These are phyloP conservation scores for Simalia tracyae DNA, from an alignment of 2,797 vertebrate species.

Conservation along the genomic window DNA sequence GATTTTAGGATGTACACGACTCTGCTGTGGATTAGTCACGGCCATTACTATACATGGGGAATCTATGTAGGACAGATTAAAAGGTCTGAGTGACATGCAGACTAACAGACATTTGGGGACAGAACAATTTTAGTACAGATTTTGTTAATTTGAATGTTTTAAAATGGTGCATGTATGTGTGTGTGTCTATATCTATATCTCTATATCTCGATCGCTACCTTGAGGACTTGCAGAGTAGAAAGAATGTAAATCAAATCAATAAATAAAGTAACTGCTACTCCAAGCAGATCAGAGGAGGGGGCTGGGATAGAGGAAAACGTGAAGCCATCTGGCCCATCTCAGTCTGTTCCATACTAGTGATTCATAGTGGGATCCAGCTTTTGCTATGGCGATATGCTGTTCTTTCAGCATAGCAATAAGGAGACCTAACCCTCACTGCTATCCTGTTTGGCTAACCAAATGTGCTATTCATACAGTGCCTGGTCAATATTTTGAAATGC, in stretches of 20 bases:
- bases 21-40: neutral
- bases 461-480: neutral
- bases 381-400: too few species aligned
- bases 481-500: neutral
- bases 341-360: too few species aligned
- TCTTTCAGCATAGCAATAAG: too few species aligned
- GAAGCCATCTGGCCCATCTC: too few species aligned
- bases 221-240: neutral
- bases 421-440: neutral
- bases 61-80: neutral
- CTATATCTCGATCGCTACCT: neutral
- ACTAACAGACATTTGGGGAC: neutral
- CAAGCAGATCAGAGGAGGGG: too few species aligned
- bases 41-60: neutral
- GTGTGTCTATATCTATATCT: too few species aligned
- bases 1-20: neutral
- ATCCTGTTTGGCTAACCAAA: neutral
- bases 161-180: neutral
- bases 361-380: too few species aligned
- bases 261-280: neutral
- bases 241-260: neutral
- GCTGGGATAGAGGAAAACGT: too few species aligned
- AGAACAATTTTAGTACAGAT: neutral
- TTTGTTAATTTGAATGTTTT: neutral
- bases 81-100: neutral